Evolutionary conservation across 2,113 vertebrate genomes (phyloP), one percentile per base, ranked within the genome.

Genomic region (Poeciliopsis turrubarensis): DNA sequence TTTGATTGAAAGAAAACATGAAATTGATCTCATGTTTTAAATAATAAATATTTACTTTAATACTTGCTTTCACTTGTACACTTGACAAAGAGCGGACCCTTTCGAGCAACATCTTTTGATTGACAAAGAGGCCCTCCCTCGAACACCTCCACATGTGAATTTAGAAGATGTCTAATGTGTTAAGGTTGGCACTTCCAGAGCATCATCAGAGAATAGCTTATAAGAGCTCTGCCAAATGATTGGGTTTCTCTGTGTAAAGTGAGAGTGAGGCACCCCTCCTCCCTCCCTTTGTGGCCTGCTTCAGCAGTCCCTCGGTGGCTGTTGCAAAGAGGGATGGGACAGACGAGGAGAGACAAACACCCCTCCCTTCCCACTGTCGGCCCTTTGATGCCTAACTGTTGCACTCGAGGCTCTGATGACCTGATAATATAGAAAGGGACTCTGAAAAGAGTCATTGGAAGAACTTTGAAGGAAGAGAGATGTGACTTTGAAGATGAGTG

Each of bases 321-420:
- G 70, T 65, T 37, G 66, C 77, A 86, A 86, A 85, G 82, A 73
- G 86, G 81, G 89, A 91, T 83, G 89, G 92, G 83, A 72, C 78
- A 86, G 89, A 87, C 68, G 62, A 78, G 76, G 60, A 82, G 86
- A 87, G 88, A 81, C 88, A 77, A 82, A 89, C 72, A 80, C 78
- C 78, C 86, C 85, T 90, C 80, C 87, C 71, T 89, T 90, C 86
- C 91, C 75, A 60, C 67, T 62, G 74, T 86, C 91, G 93, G 94
- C 31, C 5, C 3, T 94, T 94, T 94, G 91, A 94, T 94, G 83
- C 89, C 80, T 77, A 73, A 73, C 75, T 90, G 72, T 88, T 88
- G 91, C 90, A 89, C 82, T 74, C 75, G 70, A 86, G 85, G 79
- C 82, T 93, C 92, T 95, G 91, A 90, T 93, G 76, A 88, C 92